phyloP scores from a whole-genome alignment of 2,797 vertebrate genomes.

The Molothrus aeneus region DNA sequence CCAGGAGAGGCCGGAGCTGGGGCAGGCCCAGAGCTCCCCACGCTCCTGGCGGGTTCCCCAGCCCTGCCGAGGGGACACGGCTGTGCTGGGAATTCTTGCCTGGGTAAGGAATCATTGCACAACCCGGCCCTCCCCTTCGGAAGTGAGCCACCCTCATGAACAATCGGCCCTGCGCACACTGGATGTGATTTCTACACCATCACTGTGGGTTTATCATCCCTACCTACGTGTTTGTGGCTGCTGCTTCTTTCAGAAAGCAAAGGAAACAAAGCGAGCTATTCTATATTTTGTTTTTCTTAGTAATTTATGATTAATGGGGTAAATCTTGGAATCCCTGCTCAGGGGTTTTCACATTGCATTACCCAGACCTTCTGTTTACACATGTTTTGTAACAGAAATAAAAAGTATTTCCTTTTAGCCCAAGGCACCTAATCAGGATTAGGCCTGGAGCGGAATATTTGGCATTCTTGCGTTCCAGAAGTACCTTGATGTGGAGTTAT shows the following conservation, averaged over 20 bases:
- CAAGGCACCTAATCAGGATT: conserved; percentile 49
- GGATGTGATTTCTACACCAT: neutral
- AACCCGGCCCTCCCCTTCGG: conserved; percentile 15
- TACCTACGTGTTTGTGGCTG: conserved; percentile 6
- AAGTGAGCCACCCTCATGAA: conserved; percentile 26
- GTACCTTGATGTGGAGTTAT: conserved; percentile 48
- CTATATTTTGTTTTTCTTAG: conserved; percentile 42
- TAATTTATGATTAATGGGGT: conserved; percentile 53
- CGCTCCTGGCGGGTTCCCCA: neutral
- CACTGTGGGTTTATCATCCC: neutral
- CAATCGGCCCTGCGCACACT: neutral
- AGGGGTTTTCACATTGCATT: conserved; percentile 43
- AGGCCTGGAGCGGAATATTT: conserved; percentile 49
- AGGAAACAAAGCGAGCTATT: conserved; percentile 21
- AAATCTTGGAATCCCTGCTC: conserved; percentile 34
- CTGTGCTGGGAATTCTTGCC: neutral
- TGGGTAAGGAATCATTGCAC: neutral
- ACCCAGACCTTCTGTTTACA: conserved; percentile 48
- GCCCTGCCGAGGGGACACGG: neutral
- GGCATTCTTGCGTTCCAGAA: conserved; percentile 34
- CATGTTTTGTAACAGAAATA: conserved; percentile 64
- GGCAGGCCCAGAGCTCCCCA: neutral
- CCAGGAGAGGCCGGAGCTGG: neutral
- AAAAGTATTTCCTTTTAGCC: conserved; percentile 60
- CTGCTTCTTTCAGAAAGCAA: neutral